Evolutionary conservation across 2,888 invertebrate genomes (phyloP).

Genomic region (Drosophila maculinotata): DNA sequence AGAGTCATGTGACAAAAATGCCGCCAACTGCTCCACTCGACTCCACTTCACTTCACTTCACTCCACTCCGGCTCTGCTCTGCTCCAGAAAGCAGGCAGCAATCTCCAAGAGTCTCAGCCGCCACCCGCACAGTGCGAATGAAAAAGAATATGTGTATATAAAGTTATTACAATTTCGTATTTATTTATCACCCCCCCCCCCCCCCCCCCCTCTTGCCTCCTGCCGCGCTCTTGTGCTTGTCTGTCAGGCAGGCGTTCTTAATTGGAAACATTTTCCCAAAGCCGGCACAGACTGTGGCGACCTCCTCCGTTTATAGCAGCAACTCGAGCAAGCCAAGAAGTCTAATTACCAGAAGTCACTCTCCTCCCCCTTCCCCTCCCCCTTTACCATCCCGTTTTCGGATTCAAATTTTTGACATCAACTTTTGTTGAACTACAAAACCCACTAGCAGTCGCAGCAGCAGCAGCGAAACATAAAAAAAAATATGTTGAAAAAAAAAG

Average conservation of each 20-base stretch:
- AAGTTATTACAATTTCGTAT: slow-evolving; percentile 73
- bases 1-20: slow-evolving; percentile 52
- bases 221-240: not conserved
- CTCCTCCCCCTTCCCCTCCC: slow-evolving; percentile 7
- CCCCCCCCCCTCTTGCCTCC: not conserved
- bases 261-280: slow-evolving; percentile 77
- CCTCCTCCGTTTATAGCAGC: slow-evolving; percentile 39
- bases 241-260: slow-evolving; percentile 46
- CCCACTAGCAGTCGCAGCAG: too few relatives aligned
- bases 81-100: slow-evolving; percentile 65
- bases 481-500: slow-evolving; percentile 9
- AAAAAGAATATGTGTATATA: slow-evolving; percentile 39
- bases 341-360: slow-evolving; percentile 79
- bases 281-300: slow-evolving; percentile 11
- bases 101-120: slow-evolving; percentile 16
- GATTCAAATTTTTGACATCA: slow-evolving; percentile 78
- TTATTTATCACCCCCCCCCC: slow-evolving; percentile 29
- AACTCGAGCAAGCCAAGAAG: slow-evolving; percentile 70
- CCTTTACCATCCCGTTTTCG: slow-evolving; percentile 7
- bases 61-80: slow-evolving; percentile 28
- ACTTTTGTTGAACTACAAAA: slow-evolving; percentile 74
- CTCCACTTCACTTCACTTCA: not conserved
- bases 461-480: slow-evolving; percentile 21
- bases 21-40: slow-evolving; percentile 14
- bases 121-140: slow-evolving; percentile 35